phyloP scores from a whole-genome alignment of 2,797 vertebrate species.

The Sebastes hubbsi region DNA sequence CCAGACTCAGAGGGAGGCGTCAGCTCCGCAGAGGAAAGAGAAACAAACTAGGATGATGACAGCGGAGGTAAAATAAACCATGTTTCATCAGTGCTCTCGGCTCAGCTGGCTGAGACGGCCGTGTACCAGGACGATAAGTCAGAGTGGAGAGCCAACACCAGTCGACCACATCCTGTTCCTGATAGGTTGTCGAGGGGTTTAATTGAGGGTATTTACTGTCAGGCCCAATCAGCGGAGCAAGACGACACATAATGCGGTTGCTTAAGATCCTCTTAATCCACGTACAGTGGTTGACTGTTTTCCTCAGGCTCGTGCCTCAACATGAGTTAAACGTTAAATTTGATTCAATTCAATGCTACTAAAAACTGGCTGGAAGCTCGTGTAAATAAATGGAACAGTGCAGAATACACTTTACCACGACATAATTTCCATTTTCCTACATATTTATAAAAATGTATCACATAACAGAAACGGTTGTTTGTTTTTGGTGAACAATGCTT shows the following conservation, averaged over 20 bases:
- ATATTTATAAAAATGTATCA: slow-evolving; percentile 39
- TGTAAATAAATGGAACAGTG: slow-evolving; percentile 46
- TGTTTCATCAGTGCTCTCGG: slow-evolving; percentile 35
- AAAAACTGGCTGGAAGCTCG: slow-evolving; percentile 7
- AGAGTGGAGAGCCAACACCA: slow-evolving; percentile 44
- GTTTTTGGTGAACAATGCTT: slow-evolving; percentile 2
- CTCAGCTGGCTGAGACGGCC: slow-evolving; percentile 42
- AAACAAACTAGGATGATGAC: slow-evolving; percentile 70
- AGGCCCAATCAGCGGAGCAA: slow-evolving; percentile 50
- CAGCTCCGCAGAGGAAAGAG: slow-evolving; percentile 50
- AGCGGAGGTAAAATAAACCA: slow-evolving; percentile 72
- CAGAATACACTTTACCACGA: slow-evolving; percentile 4
- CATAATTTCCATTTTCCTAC: slow-evolving; percentile 28
- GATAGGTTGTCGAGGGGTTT: slow-evolving; percentile 37
- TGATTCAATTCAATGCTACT: not conserved
- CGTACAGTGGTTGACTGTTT: slow-evolving; percentile 16
- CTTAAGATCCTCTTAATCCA: slow-evolving; percentile 30
- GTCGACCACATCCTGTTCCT: slow-evolving; percentile 63
- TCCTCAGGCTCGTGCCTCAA: not conserved
- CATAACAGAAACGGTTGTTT: not conserved
- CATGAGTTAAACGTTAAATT: not conserved
- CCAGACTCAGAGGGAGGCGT: slow-evolving; percentile 34
- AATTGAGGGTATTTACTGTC: slow-evolving; percentile 71
- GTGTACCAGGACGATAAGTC: slow-evolving; percentile 31
- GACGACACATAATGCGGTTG: slow-evolving; percentile 24